A percentile compares a stretch with the other conserved stretches of the same genome.
phyloP scores from a whole-genome alignment of 2,797 vertebrate genomes.

The Phylloscopus collybita region DNA sequence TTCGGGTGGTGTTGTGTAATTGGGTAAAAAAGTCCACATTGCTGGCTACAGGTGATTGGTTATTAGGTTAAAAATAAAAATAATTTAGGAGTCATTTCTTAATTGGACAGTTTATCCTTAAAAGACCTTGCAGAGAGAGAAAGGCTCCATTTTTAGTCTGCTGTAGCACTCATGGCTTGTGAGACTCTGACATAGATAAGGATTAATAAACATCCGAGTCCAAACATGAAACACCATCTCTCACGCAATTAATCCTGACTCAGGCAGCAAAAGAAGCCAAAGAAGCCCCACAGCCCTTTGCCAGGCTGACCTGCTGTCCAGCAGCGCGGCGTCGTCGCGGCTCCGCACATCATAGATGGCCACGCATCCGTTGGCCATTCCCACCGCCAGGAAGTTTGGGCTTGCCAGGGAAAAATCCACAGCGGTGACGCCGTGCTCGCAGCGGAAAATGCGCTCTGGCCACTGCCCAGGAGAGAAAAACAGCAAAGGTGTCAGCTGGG shows the following conservation, averaged over 20 bases:
- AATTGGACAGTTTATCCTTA: neutral
- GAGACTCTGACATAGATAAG: neutral
- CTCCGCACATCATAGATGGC: slow-evolving; percentile 80
- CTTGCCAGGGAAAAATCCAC: slow-evolving; percentile 85
- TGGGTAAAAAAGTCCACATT: neutral
- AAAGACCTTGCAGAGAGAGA: neutral
- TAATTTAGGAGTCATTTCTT: neutral
- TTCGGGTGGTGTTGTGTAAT: neutral
- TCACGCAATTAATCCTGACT: neutral
- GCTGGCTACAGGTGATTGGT: accelerated
- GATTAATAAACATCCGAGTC: neutral
- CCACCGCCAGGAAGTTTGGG: slow-evolving; percentile 85
- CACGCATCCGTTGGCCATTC: slow-evolving; percentile 80
- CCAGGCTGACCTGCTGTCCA: slow-evolving; percentile 82
- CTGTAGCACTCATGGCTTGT: no score
- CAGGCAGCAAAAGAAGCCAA: neutral
- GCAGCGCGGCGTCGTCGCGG: neutral
- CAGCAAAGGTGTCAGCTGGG: accelerated
- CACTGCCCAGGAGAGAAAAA: slow-evolving; percentile 78
- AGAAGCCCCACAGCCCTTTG: neutral
- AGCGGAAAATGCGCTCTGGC: slow-evolving; percentile 86
- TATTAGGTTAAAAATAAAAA: neutral
- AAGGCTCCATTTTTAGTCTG: neutral
- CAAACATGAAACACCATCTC: neutral
- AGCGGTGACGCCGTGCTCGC: slow-evolving; percentile 82